Evolutionary conservation across 2,888 invertebrate genomes (phyloP).

Genomic region (Selenia dentaria): DNA sequence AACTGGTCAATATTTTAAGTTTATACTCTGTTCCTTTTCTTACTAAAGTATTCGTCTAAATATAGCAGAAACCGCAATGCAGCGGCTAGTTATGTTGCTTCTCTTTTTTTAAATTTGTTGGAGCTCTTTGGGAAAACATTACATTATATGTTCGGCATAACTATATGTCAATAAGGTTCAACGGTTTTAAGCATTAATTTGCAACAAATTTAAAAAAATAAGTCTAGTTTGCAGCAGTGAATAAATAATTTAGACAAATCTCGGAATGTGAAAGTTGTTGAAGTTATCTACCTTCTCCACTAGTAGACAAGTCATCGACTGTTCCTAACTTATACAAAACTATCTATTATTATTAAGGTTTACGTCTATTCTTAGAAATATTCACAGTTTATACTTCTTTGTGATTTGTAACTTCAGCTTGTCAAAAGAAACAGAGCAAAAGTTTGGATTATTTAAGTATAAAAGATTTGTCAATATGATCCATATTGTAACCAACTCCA

Average conservation of each 20-base stretch:
- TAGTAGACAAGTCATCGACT: slow-evolving; percentile 22
- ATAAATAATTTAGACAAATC: background rate
- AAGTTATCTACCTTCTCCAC: slow-evolving; percentile 1
- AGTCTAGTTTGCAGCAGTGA: too few relatives aligned
- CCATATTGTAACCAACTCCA: slow-evolving; percentile 78
- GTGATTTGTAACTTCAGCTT: background rate
- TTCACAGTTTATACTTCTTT: too few relatives aligned
- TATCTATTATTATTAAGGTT: background rate
- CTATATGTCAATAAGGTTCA: too few relatives aligned
- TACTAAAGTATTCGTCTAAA: too few relatives aligned
- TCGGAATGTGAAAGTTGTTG: background rate
- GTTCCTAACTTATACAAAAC: slow-evolving; percentile 9
- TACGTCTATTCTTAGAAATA: too few relatives aligned
- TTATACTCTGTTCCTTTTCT: slow-evolving; percentile 65
- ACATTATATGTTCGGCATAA: too few relatives aligned
- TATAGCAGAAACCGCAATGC: too few relatives aligned
- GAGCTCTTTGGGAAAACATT: too few relatives aligned
- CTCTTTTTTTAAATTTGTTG: too few relatives aligned
- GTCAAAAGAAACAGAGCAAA: slow-evolving; percentile 60
- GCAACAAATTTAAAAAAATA: too few relatives aligned
- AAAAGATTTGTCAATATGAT: slow-evolving; percentile 75
- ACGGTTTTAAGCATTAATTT: too few relatives aligned
- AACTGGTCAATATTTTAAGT: slow-evolving; percentile 61
- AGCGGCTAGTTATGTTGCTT: too few relatives aligned
- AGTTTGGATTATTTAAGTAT: slow-evolving; percentile 66